These are phyloP conservation scores for Nothoprocta pentlandii DNA, from an alignment of 2,113 vertebrate species.

Conservation along the genomic window DNA sequence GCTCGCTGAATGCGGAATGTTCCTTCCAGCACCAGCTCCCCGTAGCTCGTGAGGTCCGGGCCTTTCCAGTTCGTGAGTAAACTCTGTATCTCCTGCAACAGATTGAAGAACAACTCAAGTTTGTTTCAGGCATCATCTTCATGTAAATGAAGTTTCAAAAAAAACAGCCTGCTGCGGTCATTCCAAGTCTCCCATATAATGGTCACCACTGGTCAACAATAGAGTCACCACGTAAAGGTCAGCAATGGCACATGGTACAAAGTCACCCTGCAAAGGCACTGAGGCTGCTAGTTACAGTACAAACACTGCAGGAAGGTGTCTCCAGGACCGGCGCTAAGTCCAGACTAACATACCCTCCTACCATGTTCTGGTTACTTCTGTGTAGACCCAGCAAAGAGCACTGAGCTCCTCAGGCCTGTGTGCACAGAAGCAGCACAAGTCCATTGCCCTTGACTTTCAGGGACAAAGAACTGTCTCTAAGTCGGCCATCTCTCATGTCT, in stretches of 20 bases:
- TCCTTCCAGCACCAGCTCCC: conserved; percentile 95
- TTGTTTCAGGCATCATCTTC: background rate
- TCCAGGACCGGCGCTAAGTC: background rate
- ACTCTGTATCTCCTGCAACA: conserved; percentile 95
- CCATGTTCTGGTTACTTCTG: background rate
- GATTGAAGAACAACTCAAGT: background rate
- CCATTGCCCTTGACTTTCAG: background rate
- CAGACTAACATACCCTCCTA: background rate
- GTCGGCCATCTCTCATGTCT: background rate
- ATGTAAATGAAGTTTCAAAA: background rate
- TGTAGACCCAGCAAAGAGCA: background rate
- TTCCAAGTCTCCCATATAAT: background rate
- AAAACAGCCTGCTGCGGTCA: background rate
- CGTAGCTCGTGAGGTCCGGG: conserved; percentile 94
- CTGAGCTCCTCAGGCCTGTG: background rate
- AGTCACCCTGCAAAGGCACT: background rate
- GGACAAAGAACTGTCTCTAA: background rate
- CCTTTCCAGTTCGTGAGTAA: conserved; percentile 98
- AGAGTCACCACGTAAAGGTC: background rate
- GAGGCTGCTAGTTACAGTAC: background rate
- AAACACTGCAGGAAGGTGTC: background rate
- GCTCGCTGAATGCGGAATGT: conserved; percentile 96
- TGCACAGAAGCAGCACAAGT: background rate
- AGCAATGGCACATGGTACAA: background rate
- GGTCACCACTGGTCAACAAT: background rate